Conservation (phyloP, 2,113 vertebrate genomes). For the Dromas ardeola region DNA sequence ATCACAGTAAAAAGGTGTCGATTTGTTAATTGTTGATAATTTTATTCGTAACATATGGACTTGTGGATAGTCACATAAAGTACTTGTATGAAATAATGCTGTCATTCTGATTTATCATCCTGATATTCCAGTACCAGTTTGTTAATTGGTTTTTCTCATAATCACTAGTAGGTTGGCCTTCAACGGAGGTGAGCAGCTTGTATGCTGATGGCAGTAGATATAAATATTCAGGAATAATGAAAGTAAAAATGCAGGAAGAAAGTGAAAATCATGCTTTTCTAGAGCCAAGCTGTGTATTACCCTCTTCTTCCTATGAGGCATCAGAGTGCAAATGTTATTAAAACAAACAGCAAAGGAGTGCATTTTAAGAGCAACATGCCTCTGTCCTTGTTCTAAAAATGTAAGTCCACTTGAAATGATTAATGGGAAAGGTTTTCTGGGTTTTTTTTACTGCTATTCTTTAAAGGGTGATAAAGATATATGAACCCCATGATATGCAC, state of each 20-base stretch:
- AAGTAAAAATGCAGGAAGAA: neutral
- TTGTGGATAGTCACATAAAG: neutral
- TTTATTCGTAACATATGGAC: neutral
- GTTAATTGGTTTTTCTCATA: neutral
- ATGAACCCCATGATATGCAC: slow-evolving; percentile 59
- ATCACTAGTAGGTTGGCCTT: neutral
- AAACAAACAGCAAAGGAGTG: slow-evolving; percentile 17
- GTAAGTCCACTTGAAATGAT: slow-evolving; percentile 42
- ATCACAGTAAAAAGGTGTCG: neutral
- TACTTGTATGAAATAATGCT: neutral
- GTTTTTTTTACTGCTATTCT: slow-evolving; percentile 35
- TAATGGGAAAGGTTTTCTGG: slow-evolving; percentile 35
- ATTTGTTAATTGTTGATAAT: neutral
- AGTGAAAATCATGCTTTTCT: neutral
- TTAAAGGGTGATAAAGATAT: slow-evolving; percentile 66
- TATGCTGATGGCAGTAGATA: neutral
- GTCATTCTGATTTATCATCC: neutral
- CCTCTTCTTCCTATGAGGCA: neutral
- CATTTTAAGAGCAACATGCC: slow-evolving; percentile 24
- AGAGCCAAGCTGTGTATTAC: neutral
- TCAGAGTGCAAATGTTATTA: slow-evolving; percentile 4
- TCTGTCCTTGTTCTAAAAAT: slow-evolving; percentile 14
- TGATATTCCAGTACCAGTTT: neutral
- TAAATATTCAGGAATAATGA: neutral
- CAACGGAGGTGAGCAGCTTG: neutral